phyloP scores from a whole-genome alignment of 1,140 invertebrate genomes.

The Ceratitis capitata region DNA sequence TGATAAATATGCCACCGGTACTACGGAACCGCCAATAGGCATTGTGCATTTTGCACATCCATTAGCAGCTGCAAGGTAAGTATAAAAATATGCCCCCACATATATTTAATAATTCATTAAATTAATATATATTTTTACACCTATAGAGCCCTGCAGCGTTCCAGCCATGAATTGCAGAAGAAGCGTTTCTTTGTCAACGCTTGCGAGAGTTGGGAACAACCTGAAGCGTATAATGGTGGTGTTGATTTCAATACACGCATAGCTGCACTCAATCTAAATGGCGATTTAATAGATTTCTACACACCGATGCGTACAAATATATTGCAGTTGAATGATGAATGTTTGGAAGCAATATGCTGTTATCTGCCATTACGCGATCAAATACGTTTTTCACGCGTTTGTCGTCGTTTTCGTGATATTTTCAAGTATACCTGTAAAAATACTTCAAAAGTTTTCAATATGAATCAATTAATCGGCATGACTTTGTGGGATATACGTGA shows the following conservation, averaged over 20 bases:
- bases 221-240: background rate
- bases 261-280: background rate
- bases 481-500: conserved; percentile 25
- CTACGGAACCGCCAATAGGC: conserved; percentile 2
- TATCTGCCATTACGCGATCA: conserved; percentile 8
- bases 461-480: conserved; percentile 27
- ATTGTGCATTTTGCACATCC: conserved; percentile 7
- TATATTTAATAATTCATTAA: background rate
- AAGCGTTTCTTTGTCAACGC: conserved; percentile 29
- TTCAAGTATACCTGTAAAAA: background rate
- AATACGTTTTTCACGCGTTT: conserved; percentile 9
- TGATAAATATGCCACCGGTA: background rate
- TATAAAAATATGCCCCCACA: background rate
- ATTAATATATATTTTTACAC: background rate
- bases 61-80: background rate
- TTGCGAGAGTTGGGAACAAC: conserved; percentile 21
- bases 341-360: background rate
- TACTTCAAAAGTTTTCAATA: background rate
- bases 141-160: background rate
- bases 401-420: conserved; percentile 24
- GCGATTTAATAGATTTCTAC: conserved; percentile 12
- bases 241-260: conserved; percentile 10
- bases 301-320: background rate
- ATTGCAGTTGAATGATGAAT: conserved; percentile 20
- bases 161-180: background rate